Evolutionary conservation across 2,888 invertebrate genomes (phyloP).

Genomic region (Latrodectus hesperus): DNA sequence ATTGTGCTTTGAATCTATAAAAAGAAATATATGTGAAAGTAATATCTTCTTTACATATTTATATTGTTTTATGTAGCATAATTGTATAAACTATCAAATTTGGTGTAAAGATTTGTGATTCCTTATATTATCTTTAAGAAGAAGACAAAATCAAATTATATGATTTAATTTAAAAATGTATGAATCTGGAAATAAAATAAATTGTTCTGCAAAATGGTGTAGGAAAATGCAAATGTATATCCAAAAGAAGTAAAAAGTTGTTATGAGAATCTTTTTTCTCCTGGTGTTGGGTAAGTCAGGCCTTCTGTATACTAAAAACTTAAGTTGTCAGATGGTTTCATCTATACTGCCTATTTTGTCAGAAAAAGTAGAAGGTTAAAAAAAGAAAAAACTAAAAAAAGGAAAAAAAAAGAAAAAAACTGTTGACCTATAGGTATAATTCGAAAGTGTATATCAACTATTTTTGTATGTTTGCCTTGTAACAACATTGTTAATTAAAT

Average conservation of each 20-base stretch:
- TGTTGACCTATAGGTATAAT: conserved; percentile 41
- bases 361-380: conserved; percentile 25
- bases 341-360: conserved; percentile 49
- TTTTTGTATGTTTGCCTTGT: conserved; percentile 64
- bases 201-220: neutral
- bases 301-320: conserved; percentile 1
- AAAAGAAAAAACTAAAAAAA: no score
- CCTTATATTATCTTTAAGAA: neutral
- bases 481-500: conserved; percentile 34
- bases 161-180: neutral
- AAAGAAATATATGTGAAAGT: neutral
- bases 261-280: neutral
- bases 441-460: conserved; percentile 61
- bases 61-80: neutral
- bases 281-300: conserved; percentile 5
- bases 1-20: neutral
- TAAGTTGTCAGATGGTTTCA: conserved; percentile 24
- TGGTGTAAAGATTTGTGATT: neutral
- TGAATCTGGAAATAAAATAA: neutral
- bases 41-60: neutral
- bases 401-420: conserved; percentile 1
- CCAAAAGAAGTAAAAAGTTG: neutral
- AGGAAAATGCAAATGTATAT: neutral
- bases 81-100: neutral
- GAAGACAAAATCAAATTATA: neutral